A percentile compares a stretch with the other conserved stretches of the same genome.
phyloP scores from a whole-genome alignment of 2,888 invertebrate genomes.

The Syritta pipiens region DNA sequence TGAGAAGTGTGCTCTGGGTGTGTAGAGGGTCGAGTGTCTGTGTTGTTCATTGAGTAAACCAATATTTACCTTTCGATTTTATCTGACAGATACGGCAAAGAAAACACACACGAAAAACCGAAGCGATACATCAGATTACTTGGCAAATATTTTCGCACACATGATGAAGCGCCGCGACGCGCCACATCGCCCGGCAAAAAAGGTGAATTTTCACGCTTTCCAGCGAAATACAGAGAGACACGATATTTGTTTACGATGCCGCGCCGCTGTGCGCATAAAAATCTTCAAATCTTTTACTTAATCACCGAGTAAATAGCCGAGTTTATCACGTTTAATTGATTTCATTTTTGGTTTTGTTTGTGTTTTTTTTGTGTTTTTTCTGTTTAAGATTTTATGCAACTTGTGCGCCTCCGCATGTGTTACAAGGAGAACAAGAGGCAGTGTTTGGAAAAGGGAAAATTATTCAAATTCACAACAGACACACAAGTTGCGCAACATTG shows the following conservation, averaged over 20 bases:
- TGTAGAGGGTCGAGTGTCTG: neutral
- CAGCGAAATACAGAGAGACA: neutral
- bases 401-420: conserved; percentile 25
- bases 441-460: neutral
- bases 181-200: neutral
- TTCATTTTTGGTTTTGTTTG: neutral
- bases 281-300: conserved; percentile 19
- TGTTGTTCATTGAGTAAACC: conserved; percentile 39
- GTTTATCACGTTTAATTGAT: conserved; percentile 44
- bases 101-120: neutral
- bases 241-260: conserved; percentile 11
- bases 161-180: neutral
- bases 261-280: conserved; percentile 34
- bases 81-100: conserved; percentile 21
- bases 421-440: conserved; percentile 39
- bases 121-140: conserved; percentile 13
- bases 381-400: neutral
- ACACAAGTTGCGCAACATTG: conserved; percentile 31
- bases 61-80: conserved; percentile 53
- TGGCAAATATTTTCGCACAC: conserved; percentile 37
- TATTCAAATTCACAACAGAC: neutral
- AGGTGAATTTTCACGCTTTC: conserved; percentile 31
- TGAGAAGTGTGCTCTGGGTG: neutral
- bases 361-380: neutral
- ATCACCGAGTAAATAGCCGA: conserved; percentile 33